Evolutionary conservation across 1,140 invertebrate species (phyloP).

Genomic region (Magallana gigas): DNA sequence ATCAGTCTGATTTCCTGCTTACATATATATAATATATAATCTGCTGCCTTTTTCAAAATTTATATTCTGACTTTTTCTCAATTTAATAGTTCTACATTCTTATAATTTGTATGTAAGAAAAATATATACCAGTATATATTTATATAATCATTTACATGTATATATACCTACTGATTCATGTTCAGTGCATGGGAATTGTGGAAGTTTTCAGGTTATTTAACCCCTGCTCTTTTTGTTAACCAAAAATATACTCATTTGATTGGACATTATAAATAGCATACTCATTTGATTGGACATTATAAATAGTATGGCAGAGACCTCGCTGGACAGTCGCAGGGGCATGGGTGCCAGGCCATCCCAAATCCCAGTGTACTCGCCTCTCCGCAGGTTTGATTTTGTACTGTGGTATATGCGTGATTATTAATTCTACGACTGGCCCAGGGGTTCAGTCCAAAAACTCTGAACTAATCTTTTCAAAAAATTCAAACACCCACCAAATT

Average conservation of each 20-base stretch:
- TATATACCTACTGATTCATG: too few relatives aligned
- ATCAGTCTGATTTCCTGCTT: too few relatives aligned
- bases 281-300: conserved; percentile 37
- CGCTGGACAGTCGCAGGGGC: neutral
- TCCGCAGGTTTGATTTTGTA: conserved; percentile 53
- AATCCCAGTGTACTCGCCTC: conserved; percentile 57
- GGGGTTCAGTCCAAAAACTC: conserved; percentile 18
- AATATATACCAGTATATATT: too few relatives aligned
- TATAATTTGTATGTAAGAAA: too few relatives aligned
- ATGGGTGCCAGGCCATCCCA: conserved; percentile 51
- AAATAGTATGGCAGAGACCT: conserved; percentile 35
- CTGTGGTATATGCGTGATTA: conserved; percentile 35
- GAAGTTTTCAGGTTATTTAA: neutral
- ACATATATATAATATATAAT: too few relatives aligned
- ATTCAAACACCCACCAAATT: too few relatives aligned
- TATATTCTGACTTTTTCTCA: too few relatives aligned
- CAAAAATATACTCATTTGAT: neutral
- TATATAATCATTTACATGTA: neutral
- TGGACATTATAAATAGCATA: conserved; percentile 38
- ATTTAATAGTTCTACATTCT: too few relatives aligned
- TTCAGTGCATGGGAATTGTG: neutral
- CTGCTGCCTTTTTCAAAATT: too few relatives aligned
- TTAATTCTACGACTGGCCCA: conserved; percentile 14
- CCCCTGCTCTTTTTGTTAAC: neutral
- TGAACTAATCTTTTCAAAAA: conserved; percentile 15